Percentiles rank a stretch among this genome's conserved stretches.
phyloP scores from a whole-genome alignment of 2,888 invertebrate species.

The Oligia fasciuncula region DNA sequence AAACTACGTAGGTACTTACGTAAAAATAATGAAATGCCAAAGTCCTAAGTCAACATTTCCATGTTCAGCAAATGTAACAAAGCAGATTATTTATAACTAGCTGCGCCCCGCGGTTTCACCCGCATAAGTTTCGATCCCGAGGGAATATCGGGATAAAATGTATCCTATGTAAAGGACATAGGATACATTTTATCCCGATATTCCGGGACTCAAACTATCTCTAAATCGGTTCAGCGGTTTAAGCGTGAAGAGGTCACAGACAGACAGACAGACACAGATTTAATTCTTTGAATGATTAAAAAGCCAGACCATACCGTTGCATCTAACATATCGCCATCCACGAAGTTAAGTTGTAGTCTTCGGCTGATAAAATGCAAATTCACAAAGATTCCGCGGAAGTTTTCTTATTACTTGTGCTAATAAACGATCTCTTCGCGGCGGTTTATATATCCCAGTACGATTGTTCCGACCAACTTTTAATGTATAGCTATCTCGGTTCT shows the following conservation, averaged over 20 bases:
- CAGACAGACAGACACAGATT: too few relatives aligned
- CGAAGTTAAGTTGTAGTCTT: constrained; percentile 84
- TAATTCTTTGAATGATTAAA: not conserved
- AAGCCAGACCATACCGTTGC: not conserved
- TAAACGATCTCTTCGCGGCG: constrained; percentile 80
- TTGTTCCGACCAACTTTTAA: constrained; percentile 55
- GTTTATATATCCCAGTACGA: constrained; percentile 62
- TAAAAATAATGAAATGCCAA: not conserved
- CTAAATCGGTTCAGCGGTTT: too few relatives aligned
- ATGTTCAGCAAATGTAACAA: not conserved
- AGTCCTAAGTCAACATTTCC: not conserved
- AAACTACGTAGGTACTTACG: not conserved
- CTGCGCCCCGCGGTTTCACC: too few relatives aligned
- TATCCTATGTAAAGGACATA: too few relatives aligned
- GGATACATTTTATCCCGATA: too few relatives aligned
- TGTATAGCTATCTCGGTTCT: constrained; percentile 49
- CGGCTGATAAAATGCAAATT: constrained; percentile 89
- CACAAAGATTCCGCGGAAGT: constrained; percentile 85
- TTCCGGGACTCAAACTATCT: too few relatives aligned
- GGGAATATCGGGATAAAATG: too few relatives aligned
- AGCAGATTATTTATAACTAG: not conserved
- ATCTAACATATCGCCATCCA: constrained; percentile 66
- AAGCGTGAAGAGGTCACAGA: too few relatives aligned
- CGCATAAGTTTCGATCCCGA: too few relatives aligned
- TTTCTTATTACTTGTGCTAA: constrained; percentile 88